These are phyloP conservation scores for Galemys pyrenaicus DNA, from an alignment of 2,113 vertebrate genomes.

Conservation along the genomic window DNA sequence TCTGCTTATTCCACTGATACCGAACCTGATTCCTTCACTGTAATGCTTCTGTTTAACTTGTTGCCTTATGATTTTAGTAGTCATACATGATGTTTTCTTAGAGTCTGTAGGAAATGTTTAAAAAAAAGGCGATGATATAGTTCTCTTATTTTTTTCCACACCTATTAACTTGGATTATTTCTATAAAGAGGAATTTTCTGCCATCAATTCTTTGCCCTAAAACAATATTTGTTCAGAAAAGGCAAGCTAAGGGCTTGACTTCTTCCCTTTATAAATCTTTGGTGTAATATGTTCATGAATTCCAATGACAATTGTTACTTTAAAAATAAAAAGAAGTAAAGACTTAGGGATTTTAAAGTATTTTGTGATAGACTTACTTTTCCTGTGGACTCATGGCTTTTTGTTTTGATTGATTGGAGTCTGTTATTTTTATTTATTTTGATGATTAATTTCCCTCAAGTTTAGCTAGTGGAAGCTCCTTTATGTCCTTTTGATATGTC, in stretches of 20 bases:
- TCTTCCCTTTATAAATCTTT: background rate
- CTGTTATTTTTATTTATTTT: slow-evolving; percentile 10
- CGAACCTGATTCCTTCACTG: background rate
- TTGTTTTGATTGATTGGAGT: background rate
- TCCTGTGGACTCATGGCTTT: background rate
- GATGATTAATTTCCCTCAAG: background rate
- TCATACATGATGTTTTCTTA: background rate
- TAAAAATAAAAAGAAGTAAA: too few species aligned
- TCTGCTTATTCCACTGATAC: background rate
- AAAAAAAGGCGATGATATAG: background rate
- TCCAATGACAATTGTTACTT: background rate
- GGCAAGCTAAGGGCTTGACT: background rate
- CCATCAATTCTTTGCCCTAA: background rate
- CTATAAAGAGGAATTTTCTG: background rate
- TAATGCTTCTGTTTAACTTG: background rate
- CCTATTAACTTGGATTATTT: background rate
- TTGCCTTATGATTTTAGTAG: background rate
- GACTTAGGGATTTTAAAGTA: background rate
- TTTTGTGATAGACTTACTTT: background rate
- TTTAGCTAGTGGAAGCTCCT: background rate
- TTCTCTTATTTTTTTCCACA: background rate
- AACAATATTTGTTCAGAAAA: background rate
- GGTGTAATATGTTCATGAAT: background rate
- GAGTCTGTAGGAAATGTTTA: background rate
- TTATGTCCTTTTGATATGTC: background rate